Evolutionary conservation across 2,113 vertebrate species (phyloP).

Genomic region (Neoarius graeffei): DNA sequence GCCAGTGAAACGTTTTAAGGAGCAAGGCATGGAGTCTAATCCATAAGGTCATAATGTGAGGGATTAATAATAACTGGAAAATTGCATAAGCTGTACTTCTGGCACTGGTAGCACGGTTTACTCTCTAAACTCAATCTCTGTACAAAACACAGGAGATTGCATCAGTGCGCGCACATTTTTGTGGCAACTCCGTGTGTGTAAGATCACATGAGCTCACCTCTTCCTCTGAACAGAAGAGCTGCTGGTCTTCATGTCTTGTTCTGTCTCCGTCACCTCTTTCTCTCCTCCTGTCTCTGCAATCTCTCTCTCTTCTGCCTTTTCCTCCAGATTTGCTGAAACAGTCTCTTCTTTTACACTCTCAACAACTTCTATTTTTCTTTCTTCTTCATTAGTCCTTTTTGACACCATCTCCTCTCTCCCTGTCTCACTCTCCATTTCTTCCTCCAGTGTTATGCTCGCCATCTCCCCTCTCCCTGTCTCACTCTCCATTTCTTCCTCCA

Average conservation of each 20-base stretch:
- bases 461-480: not conserved
- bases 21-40: not conserved
- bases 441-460: not conserved
- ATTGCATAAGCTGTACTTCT: not conserved
- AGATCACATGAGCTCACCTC: conserved; percentile 30
- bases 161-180: not conserved
- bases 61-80: not conserved
- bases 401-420: not conserved
- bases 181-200: not conserved
- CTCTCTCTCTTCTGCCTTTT: not conserved
- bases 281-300: not conserved
- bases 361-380: not conserved
- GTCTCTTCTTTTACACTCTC: not conserved
- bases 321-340: not conserved
- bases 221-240: conserved; percentile 32
- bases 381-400: not conserved
- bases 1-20: not conserved
- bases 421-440: not conserved
- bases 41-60: not conserved
- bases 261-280: not conserved
- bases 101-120: not conserved
- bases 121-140: not conserved
- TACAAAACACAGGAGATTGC: not conserved
- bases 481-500: not conserved
- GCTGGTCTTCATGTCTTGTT: conserved; percentile 5